Conservation (phyloP, 2,113 vertebrate genomes). For the Cyanoliseus patagonus region DNA sequence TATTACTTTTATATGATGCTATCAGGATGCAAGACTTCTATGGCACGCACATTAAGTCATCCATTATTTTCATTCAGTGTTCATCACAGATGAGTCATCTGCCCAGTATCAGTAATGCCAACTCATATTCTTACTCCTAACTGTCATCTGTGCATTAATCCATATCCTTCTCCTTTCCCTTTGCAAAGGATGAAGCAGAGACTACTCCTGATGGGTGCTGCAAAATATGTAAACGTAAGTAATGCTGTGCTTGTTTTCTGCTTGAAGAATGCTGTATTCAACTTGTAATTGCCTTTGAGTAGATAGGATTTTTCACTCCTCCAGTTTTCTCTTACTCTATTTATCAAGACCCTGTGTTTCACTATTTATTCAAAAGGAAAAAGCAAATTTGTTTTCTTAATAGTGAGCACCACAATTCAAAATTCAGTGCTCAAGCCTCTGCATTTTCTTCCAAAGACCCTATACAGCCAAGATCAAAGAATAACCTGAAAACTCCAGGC, state of each 20-base stretch:
- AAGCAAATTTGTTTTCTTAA: neutral
- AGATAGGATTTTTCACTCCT: neutral
- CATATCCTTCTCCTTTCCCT: neutral
- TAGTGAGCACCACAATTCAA: neutral
- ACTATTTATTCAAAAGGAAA: neutral
- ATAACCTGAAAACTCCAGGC: neutral
- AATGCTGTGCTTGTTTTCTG: neutral
- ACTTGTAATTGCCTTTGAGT: neutral
- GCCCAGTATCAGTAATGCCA: neutral
- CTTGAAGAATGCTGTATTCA: neutral
- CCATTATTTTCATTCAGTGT: neutral
- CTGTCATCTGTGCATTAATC: neutral
- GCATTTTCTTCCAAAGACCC: neutral
- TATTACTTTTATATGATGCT: neutral
- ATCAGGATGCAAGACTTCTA: neutral
- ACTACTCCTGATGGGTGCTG: slow-evolving; percentile 59
- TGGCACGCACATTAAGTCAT: neutral
- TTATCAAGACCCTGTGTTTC: neutral
- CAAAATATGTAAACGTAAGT: slow-evolving; percentile 63
- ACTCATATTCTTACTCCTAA: neutral
- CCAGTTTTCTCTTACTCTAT: neutral
- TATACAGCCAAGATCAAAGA: neutral
- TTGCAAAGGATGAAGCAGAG: slow-evolving; percentile 23
- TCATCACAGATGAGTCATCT: neutral
- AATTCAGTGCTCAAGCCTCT: neutral